Percentiles rank a stretch among this genome's conserved stretches.
These are phyloP conservation scores for Cisticola juncidis DNA, from an alignment of 2,113 vertebrate species.

Conservation along the genomic window DNA sequence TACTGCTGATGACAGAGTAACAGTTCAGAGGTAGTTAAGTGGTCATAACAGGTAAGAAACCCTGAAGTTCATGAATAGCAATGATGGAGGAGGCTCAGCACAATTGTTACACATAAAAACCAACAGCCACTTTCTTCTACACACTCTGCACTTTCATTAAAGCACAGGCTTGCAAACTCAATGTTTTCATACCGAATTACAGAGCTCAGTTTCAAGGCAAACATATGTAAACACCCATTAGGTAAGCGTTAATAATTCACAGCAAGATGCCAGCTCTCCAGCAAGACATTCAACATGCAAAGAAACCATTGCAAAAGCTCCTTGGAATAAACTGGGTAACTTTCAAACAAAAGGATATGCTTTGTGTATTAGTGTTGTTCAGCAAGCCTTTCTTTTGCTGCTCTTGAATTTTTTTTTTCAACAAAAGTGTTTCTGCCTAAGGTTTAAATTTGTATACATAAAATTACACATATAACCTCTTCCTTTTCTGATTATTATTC, in stretches of 20 bases:
- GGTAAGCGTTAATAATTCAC: slow-evolving; percentile 54
- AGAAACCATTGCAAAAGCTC: background rate
- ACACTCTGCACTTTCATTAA: background rate
- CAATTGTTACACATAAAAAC: background rate
- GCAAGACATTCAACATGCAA: background rate
- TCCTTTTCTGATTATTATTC: background rate
- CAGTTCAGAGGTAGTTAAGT: background rate
- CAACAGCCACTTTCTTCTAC: background rate
- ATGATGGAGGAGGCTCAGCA: background rate
- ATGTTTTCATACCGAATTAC: background rate
- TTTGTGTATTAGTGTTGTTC: background rate
- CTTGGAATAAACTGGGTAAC: background rate
- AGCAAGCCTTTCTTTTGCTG: background rate
- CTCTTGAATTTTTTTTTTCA: background rate
- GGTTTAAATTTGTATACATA: background rate
- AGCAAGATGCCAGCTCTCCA: background rate
- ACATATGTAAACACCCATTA: slow-evolving; percentile 14
- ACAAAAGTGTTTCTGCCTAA: background rate
- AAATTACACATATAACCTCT: background rate
- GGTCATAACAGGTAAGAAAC: background rate
- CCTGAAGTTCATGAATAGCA: background rate
- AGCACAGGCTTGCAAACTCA: background rate
- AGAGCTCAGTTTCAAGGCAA: slow-evolving; percentile 32
- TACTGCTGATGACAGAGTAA: background rate
- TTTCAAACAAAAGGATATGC: background rate